Evolutionary conservation across 2,113 vertebrate species (phyloP), one percentile per base, ranked within the genome.

Genomic region (Enhydra lutris): DNA sequence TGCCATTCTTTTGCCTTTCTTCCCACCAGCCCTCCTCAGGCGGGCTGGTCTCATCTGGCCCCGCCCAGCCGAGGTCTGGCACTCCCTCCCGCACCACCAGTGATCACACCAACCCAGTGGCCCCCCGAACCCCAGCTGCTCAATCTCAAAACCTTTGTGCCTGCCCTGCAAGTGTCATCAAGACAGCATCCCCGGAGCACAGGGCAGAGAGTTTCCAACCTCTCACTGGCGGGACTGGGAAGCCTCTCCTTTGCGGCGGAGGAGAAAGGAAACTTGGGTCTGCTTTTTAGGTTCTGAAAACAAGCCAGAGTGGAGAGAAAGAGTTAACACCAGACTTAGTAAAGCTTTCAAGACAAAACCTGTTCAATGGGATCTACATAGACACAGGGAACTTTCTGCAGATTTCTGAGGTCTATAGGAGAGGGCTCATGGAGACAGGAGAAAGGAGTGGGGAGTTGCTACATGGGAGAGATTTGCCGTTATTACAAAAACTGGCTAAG

Each of bases 241-340:
- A 98, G 99, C 98, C 94, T 98, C 98, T 99, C 99, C 98, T 98
- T 99, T 99, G 98, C 98, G 98, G 97, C 98, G 98, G 98, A 98
- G 98, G 99, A 99, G 98, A 99, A 99, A 99, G 98, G 99, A 99
- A 98, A 99, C 99, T 98, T 99, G 98, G 99, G 99, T 99, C 99
- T 99, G 99, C 98, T 99, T 99, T 99, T 99, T 99, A 99, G 98
- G 98, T 98, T 99, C 99, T 99, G 99, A 98, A 99, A 99, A 99
- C 98, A 99, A 99, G 99, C 98, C 98, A 99, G 98, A 99, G 98
- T 94, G 98, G 98, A 99, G 98, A 99, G 98, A 99, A 97, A 99
- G 98, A 99, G 98, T 99, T 99, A 99, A 99, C 99, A 99, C 98
- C 99, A 99, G 98, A 99, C 98, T 99, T 98, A 99, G 98, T 98